Evolutionary conservation across 2,113 vertebrate species (phyloP).

Genomic region (Lophotis ruficrista): DNA sequence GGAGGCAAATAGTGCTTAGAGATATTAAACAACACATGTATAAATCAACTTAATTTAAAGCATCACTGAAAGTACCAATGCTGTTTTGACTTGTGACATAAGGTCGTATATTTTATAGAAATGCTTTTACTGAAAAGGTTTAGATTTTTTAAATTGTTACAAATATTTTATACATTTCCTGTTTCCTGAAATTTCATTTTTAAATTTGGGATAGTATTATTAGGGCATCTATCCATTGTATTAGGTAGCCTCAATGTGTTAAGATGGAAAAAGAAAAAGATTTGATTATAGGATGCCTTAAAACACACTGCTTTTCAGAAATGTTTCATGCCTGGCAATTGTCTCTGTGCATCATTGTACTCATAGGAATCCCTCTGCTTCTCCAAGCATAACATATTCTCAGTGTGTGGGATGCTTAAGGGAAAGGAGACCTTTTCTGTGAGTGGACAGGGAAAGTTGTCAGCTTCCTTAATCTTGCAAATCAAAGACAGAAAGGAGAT

Average conservation of each 20-base stretch:
- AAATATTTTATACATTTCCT: neutral
- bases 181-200: neutral
- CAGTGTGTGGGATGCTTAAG: neutral
- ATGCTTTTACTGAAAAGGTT: neutral
- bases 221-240: neutral
- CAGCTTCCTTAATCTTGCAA: neutral
- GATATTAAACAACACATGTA: conserved; percentile 3
- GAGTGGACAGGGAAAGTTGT: neutral
- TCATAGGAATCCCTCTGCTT: neutral
- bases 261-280: neutral
- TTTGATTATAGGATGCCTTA: neutral
- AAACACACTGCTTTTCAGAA: neutral
- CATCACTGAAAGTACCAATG: neutral
- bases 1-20: neutral
- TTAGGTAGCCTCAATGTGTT: neutral
- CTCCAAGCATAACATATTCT: neutral
- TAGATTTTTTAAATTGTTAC: neutral
- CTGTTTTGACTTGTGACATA: neutral
- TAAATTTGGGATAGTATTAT: neutral
- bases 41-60: neutral
- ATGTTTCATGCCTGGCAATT: neutral
- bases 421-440: neutral
- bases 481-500: neutral
- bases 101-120: neutral
- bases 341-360: neutral